Evolutionary conservation across 2,888 invertebrate species (phyloP).

Genomic region (Apomyelois bistriatella): DNA sequence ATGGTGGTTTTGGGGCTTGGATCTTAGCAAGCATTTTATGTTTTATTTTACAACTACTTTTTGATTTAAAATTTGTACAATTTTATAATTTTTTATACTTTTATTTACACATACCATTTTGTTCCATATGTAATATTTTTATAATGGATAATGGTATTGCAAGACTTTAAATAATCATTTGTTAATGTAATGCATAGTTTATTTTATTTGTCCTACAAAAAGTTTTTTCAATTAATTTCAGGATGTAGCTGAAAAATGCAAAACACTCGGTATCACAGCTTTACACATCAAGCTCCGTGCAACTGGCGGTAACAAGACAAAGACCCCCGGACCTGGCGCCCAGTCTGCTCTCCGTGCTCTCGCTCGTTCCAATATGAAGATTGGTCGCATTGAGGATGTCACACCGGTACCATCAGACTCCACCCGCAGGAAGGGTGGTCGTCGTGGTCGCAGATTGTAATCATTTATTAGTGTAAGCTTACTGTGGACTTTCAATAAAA

Average conservation of each 20-base stretch:
- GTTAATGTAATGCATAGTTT: too few species aligned
- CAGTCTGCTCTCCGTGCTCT: constrained; percentile 98
- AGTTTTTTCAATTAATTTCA: constrained; percentile 45
- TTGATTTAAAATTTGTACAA: too few species aligned
- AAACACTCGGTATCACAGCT: constrained; percentile 97
- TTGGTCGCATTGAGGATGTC: constrained; percentile 99
- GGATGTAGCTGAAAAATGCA: constrained; percentile 99
- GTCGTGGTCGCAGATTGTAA: constrained; percentile 99
- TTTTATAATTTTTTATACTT: too few species aligned
- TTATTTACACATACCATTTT: too few species aligned
- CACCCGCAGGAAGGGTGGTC: constrained; percentile 99
- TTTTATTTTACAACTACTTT: too few species aligned
- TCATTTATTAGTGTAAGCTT: constrained; percentile 70
- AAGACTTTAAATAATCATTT: too few species aligned
- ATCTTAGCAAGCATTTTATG: too few species aligned
- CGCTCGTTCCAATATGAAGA: constrained; percentile 99
- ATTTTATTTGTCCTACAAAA: too few species aligned
- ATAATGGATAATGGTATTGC: too few species aligned
- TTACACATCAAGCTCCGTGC: constrained; percentile 99
- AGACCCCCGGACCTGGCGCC: constrained; percentile 99
- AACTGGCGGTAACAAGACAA: constrained; percentile 99
- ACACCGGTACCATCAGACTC: constrained; percentile 99
- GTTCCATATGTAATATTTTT: too few species aligned
- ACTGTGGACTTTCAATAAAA: constrained; percentile 70
- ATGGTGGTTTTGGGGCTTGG: too few species aligned